These are phyloP conservation scores for Amphilophus citrinellus DNA, from an alignment of 2,113 vertebrate species.

Conservation along the genomic window DNA sequence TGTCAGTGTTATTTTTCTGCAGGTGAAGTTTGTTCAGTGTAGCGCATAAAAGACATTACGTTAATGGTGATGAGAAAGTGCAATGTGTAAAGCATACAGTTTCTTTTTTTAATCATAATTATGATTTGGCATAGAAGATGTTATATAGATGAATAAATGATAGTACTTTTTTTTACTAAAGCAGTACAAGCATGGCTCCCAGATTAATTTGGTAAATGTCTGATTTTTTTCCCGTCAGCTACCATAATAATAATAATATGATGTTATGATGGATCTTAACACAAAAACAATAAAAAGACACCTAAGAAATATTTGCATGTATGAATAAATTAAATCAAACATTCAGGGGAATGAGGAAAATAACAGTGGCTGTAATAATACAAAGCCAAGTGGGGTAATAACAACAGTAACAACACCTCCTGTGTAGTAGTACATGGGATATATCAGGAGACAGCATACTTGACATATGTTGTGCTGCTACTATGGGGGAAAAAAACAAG, in stretches of 20 bases:
- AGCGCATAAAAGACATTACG: constrained; percentile 10
- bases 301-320: no score
- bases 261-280: no score
- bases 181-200: neutral
- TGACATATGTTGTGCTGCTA: neutral
- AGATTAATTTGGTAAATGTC: neutral
- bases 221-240: neutral
- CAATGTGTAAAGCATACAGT: neutral
- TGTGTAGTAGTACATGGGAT: neutral
- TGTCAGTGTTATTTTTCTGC: constrained; percentile 26
- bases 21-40: constrained; percentile 16
- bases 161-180: neutral
- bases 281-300: no score
- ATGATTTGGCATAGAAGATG: neutral
- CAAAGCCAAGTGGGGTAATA: neutral
- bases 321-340: no score
- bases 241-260: no score
- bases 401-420: neutral
- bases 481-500: neutral
- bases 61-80: neutral
- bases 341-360: no score
- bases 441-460: neutral
- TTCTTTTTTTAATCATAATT: neutral
- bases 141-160: neutral
- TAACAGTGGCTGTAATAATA: no score